Conservation (phyloP, 2,888 invertebrate genomes). For the Corythucha ciliata region DNA sequence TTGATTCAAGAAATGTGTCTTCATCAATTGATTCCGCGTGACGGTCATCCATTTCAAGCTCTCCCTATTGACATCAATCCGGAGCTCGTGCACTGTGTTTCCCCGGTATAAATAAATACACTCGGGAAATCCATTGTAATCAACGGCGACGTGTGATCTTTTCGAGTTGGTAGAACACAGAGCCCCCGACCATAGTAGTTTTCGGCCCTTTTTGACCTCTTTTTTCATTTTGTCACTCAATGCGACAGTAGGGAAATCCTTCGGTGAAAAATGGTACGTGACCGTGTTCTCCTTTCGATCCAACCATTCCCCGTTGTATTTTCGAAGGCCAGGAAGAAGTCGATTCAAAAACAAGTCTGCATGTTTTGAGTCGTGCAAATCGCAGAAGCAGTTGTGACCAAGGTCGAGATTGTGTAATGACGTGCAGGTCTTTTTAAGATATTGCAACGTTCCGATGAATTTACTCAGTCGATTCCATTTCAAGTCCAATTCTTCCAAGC, state of each 20-base stretch:
- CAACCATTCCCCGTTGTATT: slow-evolving; percentile 17
- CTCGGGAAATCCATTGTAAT: slow-evolving; percentile 14
- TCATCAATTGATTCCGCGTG: slow-evolving; percentile 13
- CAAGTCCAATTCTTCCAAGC: slow-evolving; percentile 1
- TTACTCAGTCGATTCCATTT: slow-evolving; percentile 15
- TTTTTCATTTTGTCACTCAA: background rate
- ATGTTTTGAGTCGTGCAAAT: slow-evolving; percentile 13
- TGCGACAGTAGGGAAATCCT: slow-evolving; percentile 13
- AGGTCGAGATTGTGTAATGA: slow-evolving; percentile 9
- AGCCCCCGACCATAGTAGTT: slow-evolving; percentile 6
- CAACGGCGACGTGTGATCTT: no score
- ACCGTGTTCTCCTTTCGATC: background rate
- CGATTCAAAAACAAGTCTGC: slow-evolving; percentile 10
- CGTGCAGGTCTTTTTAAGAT: slow-evolving; percentile 15
- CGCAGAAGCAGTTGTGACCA: slow-evolving; percentile 13
- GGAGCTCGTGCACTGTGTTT: slow-evolving; percentile 9
- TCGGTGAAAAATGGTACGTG: slow-evolving; percentile 12
- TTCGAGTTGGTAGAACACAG: no score
- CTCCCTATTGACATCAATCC: slow-evolving; percentile 7
- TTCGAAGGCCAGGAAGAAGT: slow-evolving; percentile 9
- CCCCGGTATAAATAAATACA: slow-evolving; percentile 12
- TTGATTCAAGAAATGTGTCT: slow-evolving; percentile 3
- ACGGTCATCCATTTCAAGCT: slow-evolving; percentile 17
- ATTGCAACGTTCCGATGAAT: slow-evolving; percentile 9
- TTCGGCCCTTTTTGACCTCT: slow-evolving; percentile 6